These are phyloP conservation scores for Dasysyrphus albostriatus DNA, from an alignment of 2,888 invertebrate genomes.

Conservation along the genomic window DNA sequence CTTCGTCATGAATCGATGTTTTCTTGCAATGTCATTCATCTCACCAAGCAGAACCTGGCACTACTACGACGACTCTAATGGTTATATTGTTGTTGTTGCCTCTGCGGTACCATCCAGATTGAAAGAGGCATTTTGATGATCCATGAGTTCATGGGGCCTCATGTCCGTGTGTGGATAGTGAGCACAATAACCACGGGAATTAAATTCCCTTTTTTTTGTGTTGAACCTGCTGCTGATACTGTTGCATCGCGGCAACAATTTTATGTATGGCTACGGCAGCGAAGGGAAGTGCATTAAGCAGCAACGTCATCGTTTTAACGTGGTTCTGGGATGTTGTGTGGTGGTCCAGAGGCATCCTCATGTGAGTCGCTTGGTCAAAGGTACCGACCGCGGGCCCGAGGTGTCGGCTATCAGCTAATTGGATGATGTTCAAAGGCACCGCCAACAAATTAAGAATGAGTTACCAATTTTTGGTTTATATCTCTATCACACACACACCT, in stretches of 20 bases:
- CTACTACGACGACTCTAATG: slow-evolving; percentile 70
- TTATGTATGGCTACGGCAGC: background rate
- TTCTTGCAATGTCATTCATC: slow-evolving; percentile 74
- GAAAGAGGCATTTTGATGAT: slow-evolving; percentile 66
- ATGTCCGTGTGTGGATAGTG: slow-evolving; percentile 48
- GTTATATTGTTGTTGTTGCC: slow-evolving; percentile 41
- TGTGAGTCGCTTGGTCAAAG: slow-evolving; percentile 66
- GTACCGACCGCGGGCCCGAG: slow-evolving; percentile 79
- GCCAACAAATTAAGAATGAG: slow-evolving; percentile 83
- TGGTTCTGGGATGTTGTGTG: slow-evolving; percentile 40
- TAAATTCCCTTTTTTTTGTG: slow-evolving; percentile 71
- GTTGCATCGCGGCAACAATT: slow-evolving; percentile 10
- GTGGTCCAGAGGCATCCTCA: slow-evolving; percentile 67
- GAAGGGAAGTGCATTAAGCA: slow-evolving; percentile 57
- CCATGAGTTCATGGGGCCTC: slow-evolving; percentile 56
- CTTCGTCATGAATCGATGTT: slow-evolving; percentile 63
- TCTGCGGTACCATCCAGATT: slow-evolving; percentile 48
- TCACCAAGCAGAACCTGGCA: slow-evolving; percentile 54
- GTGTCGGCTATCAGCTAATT: slow-evolving; percentile 84
- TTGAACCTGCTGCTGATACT: slow-evolving; percentile 61
- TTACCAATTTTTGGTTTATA: slow-evolving; percentile 83
- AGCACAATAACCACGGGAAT: slow-evolving; percentile 65
- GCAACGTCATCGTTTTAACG: slow-evolving; percentile 35
- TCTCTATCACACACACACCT: slow-evolving; percentile 80
- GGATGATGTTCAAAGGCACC: slow-evolving; percentile 84